Evolutionary conservation across 1,140 invertebrate genomes (phyloP).

Genomic region (Bombus fervidus): DNA sequence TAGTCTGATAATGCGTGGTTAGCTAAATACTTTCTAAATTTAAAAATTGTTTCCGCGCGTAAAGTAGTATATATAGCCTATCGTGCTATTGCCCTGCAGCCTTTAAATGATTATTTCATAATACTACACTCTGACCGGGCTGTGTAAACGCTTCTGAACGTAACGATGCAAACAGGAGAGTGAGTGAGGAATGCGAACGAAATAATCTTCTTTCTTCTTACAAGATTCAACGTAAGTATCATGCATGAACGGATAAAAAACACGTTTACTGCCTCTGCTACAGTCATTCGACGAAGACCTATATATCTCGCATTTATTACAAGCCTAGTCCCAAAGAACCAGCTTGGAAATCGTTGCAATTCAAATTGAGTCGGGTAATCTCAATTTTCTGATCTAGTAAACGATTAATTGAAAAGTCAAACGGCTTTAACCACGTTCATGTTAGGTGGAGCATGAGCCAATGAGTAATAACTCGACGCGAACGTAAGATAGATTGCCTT

Average conservation of each 20-base stretch:
- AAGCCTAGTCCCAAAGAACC: background rate
- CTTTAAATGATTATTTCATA: too few relatives aligned
- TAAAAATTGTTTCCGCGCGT: too few relatives aligned
- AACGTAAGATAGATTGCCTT: conserved; percentile 15
- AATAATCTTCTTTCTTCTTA: too few relatives aligned
- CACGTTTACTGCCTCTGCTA: background rate
- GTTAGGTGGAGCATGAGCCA: background rate
- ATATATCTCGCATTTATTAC: background rate
- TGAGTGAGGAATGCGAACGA: too few relatives aligned
- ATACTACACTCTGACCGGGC: too few relatives aligned
- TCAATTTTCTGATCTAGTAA: background rate
- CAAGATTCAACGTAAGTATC: too few relatives aligned
- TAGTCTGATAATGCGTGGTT: too few relatives aligned
- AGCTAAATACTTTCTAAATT: too few relatives aligned
- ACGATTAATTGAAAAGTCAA: conserved; percentile 39
- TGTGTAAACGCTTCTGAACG: too few relatives aligned
- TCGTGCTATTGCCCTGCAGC: too few relatives aligned
- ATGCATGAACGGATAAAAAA: background rate
- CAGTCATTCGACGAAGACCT: background rate
- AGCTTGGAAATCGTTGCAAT: background rate
- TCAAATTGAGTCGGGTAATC: background rate
- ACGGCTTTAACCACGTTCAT: background rate
- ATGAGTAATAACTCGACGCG: background rate
- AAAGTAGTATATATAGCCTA: too few relatives aligned
- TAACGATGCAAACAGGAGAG: too few relatives aligned